Percentiles rank a stretch among this genome's conserved stretches.
phyloP scores from a whole-genome alignment of 2,113 vertebrate species.

The Scomber scombrus region DNA sequence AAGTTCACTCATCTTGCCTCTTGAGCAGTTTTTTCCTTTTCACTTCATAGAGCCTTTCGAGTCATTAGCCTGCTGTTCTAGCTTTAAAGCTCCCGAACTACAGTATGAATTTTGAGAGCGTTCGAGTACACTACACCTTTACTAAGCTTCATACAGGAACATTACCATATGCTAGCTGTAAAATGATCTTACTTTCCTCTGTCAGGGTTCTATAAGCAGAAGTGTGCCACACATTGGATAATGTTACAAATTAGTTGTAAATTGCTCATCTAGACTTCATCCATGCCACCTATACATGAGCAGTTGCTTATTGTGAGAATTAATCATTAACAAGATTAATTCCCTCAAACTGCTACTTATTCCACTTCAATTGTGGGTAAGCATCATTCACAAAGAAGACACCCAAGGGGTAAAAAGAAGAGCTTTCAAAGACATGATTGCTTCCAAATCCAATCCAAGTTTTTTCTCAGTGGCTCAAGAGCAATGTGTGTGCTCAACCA shows the following conservation, averaged over 20 bases:
- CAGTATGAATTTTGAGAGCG: background rate
- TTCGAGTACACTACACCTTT: background rate
- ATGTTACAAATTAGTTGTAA: background rate
- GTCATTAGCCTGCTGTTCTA: background rate
- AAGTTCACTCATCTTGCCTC: background rate
- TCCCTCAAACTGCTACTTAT: background rate
- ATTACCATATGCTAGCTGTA: background rate
- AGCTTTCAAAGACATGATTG: too few species aligned
- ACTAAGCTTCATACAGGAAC: background rate
- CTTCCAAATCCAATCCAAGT: too few species aligned
- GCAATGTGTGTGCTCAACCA: too few species aligned
- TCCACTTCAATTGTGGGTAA: background rate
- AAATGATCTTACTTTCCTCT: background rate
- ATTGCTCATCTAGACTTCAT: slow-evolving; percentile 14
- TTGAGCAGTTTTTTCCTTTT: background rate
- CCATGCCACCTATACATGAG: background rate
- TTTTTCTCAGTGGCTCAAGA: too few species aligned
- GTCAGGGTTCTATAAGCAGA: background rate
- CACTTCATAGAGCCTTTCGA: slow-evolving; percentile 2
- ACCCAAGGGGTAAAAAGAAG: background rate
- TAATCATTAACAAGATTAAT: background rate
- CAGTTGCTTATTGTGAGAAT: background rate
- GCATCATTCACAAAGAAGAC: background rate
- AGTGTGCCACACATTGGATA: background rate
- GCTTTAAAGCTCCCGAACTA: background rate